Evolutionary conservation across 2,797 vertebrate genomes (phyloP), one percentile per base, ranked within the genome.

Genomic region (Sebastes reedi): DNA sequence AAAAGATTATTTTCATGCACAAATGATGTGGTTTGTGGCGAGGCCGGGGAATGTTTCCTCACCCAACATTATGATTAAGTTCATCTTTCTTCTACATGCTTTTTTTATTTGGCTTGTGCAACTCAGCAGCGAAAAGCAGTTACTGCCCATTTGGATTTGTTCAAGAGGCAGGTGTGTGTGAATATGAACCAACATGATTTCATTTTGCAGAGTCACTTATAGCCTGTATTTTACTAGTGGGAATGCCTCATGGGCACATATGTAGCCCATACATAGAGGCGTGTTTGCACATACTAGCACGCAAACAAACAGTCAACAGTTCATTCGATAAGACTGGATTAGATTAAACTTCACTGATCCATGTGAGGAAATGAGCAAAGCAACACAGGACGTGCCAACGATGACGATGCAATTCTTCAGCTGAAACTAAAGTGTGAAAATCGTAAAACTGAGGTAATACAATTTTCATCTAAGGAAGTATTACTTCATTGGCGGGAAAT

Each of bases 11-110:
- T 86, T 75, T 94, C 14, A 77, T 72, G 75, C 77, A 78, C 81
- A 85, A 88, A 80, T 90, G 83, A 91, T 88, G 89, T 89, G 84
- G 86, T 88, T 75, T 87, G 64, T 68, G 67, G 42, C 12, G 39
- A 90, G 77, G 69, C 39, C 9, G 56, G 79, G 85, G 81, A 91
- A 92, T 84, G 77, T 84, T 74, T 90, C 78, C 66, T 80, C 80
- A 55, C 46, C 62, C 73, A 55, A 20, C 58, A 67, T 78, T 68
- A 79, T 81, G 80, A 85, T 85, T 56, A 67, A 42, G 61, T 59
- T 77, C 75, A 62, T 77, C 55, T 60, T 76, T 88, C 65, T 56
- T 29, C n/a, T 54, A 8, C 9, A 7, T 22, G 4, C 8, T 70
- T 89, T 81, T 69, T 89, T 82, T 39, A 67, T 75, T 84, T 91